Conservation (phyloP, 2,888 invertebrate species). For the Gari tellinella region DNA sequence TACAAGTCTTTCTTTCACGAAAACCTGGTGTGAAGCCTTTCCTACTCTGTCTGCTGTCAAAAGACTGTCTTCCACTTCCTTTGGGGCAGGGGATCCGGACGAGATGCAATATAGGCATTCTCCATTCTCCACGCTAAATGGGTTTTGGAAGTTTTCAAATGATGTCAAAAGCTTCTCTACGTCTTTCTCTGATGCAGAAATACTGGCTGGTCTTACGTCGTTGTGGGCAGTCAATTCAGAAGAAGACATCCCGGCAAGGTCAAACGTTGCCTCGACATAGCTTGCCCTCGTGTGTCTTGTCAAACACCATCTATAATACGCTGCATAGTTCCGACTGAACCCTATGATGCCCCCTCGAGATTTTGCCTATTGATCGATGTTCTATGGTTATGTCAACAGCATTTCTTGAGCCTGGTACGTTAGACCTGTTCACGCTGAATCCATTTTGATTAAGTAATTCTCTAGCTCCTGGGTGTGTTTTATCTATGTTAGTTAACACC, state of each 20-base stretch:
- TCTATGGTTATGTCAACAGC: slow-evolving; percentile 54
- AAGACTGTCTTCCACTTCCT: slow-evolving; percentile 20
- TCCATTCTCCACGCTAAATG: slow-evolving; percentile 30
- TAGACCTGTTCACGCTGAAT: slow-evolving; percentile 47
- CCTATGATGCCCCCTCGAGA: slow-evolving; percentile 44
- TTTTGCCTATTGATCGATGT: slow-evolving; percentile 53
- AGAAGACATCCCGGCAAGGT: slow-evolving; percentile 25
- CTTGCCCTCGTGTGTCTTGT: slow-evolving; percentile 33
- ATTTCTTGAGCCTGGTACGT: slow-evolving; percentile 34
- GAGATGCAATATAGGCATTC: slow-evolving; percentile 47
- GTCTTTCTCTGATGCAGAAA: slow-evolving; percentile 23
- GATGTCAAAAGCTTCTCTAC: slow-evolving; percentile 23
- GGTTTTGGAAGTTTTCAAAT: slow-evolving; percentile 37
- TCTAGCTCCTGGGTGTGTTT: slow-evolving; percentile 39
- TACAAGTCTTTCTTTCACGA: slow-evolving; percentile 34
- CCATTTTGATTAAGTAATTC: slow-evolving; percentile 34
- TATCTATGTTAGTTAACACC: slow-evolving; percentile 29
- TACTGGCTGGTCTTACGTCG: slow-evolving; percentile 22
- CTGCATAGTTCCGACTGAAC: slow-evolving; percentile 41
- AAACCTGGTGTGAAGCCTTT: slow-evolving; percentile 8
- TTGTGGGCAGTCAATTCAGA: slow-evolving; percentile 30
- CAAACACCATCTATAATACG: slow-evolving; percentile 43
- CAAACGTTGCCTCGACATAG: slow-evolving; percentile 31
- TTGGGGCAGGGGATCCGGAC: slow-evolving; percentile 39
- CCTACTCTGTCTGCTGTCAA: slow-evolving; percentile 24